Evolutionary conservation across 2,888 invertebrate species (phyloP).

Genomic region (Hololepta plana): DNA sequence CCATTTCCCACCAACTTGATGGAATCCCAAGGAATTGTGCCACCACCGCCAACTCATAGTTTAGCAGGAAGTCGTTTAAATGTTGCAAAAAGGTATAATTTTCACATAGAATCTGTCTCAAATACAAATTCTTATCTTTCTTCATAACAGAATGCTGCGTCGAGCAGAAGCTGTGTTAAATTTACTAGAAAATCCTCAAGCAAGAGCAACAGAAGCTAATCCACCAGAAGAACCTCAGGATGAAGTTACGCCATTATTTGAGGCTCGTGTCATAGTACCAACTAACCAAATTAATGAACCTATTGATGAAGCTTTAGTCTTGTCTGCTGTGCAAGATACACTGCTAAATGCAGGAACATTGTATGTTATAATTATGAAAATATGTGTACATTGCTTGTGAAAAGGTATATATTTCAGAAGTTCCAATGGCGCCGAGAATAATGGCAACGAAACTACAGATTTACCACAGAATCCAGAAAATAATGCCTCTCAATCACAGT

Average conservation of each 20-base stretch:
- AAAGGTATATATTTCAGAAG: too few relatives aligned
- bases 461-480: constrained; percentile 6
- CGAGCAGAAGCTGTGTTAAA: constrained; percentile 28
- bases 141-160: constrained; percentile 25
- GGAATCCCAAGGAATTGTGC: constrained; percentile 27
- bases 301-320: constrained; percentile 19
- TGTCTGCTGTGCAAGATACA: constrained; percentile 20
- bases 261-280: constrained; percentile 25
- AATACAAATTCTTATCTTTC: constrained; percentile 2
- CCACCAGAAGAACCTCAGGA: constrained; percentile 22
- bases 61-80: constrained; percentile 32
- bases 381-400: too few relatives aligned
- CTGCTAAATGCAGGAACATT: constrained; percentile 15
- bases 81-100: constrained; percentile 27
- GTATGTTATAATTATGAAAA: too few relatives aligned
- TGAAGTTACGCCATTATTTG: constrained; percentile 27
- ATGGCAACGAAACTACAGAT: neutral
- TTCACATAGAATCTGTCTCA: constrained; percentile 1
- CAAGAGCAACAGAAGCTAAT: constrained; percentile 15
- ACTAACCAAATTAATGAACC: constrained; percentile 15
- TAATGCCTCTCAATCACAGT: constrained; percentile 5
- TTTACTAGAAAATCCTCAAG: constrained; percentile 26
- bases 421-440: too few relatives aligned
- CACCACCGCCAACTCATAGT: constrained; percentile 31
- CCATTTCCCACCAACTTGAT: constrained; percentile 33